Evolutionary conservation across 2,888 invertebrate genomes (phyloP).

Genomic region (Athrips mouffetella): DNA sequence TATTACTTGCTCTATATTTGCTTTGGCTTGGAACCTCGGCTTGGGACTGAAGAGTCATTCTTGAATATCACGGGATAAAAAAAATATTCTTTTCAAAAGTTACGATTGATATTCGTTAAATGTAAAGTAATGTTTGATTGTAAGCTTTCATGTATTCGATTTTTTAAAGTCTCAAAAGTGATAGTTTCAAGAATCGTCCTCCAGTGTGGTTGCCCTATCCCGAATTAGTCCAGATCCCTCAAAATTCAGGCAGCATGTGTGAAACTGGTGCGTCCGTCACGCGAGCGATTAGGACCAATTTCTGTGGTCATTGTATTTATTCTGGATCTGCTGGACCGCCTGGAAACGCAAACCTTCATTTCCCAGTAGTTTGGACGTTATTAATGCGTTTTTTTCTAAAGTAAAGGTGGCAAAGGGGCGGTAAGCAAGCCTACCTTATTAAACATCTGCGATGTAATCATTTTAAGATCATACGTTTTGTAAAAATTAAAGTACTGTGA

Average conservation of each 20-base stretch:
- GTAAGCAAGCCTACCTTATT: not conserved
- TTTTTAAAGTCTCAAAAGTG: too few relatives aligned
- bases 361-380: conserved; percentile 7
- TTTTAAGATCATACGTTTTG: too few relatives aligned
- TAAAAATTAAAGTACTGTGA: not conserved
- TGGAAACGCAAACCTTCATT: not conserved
- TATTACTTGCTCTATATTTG: too few relatives aligned
- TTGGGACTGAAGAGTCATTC: too few relatives aligned
- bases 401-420: conserved; percentile 6
- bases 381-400: not conserved
- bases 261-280: conserved; percentile 13
- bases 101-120: too few relatives aligned
- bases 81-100: too few relatives aligned
- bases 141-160: too few relatives aligned
- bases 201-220: not conserved
- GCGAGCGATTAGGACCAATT: conserved; percentile 20
- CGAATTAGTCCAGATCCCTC: conserved; percentile 22
- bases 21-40: too few relatives aligned
- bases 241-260: conserved; percentile 26
- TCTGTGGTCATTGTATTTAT: conserved; percentile 18
- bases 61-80: too few relatives aligned
- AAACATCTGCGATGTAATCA: conserved; percentile 1
- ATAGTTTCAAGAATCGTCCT: too few relatives aligned
- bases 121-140: too few relatives aligned
- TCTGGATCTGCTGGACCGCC: not conserved